A percentile compares a stretch with the other conserved stretches of the same genome.
phyloP scores from a whole-genome alignment of 2,888 invertebrate species.

The Tenthredo notha region DNA sequence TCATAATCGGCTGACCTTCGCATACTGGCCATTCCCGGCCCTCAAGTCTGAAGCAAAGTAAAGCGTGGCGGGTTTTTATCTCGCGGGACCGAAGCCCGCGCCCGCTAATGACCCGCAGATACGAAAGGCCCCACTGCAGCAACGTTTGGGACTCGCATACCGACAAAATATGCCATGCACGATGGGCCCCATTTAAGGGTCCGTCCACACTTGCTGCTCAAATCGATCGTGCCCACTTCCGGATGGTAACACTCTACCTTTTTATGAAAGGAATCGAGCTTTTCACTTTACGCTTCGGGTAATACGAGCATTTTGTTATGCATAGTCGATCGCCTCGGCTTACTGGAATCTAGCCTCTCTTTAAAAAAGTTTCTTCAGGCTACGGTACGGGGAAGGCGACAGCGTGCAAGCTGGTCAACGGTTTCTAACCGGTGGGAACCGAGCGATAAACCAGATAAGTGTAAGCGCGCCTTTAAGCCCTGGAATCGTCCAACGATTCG shows the following conservation, averaged over 20 bases:
- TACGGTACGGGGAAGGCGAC: constrained; percentile 9
- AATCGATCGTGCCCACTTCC: constrained; percentile 48
- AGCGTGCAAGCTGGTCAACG: constrained; percentile 51
- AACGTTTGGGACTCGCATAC: constrained; percentile 63
- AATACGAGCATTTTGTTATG: constrained; percentile 49
- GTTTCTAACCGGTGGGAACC: constrained; percentile 52
- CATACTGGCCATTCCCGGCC: constrained; percentile 75
- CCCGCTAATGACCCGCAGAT: constrained; percentile 74
- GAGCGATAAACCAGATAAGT: constrained; percentile 54
- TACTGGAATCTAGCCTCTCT: constrained; percentile 36
- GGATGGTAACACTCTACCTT: constrained; percentile 42
- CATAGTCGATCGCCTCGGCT: constrained; percentile 27
- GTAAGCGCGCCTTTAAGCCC: constrained; percentile 51
- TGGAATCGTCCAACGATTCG: constrained; percentile 39
- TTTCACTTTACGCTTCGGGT: constrained; percentile 45
- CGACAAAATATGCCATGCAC: constrained; percentile 58
- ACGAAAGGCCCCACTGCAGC: constrained; percentile 62
- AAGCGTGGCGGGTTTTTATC: constrained; percentile 73
- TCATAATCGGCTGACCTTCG: constrained; percentile 76
- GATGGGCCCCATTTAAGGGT: constrained; percentile 44
- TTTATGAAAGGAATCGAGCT: neutral
- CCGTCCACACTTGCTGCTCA: constrained; percentile 43
- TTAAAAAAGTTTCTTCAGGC: constrained; percentile 30
- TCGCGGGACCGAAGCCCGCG: constrained; percentile 70
- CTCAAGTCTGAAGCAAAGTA: constrained; percentile 65